These are phyloP conservation scores for Cosmorhoe ocellata DNA, from an alignment of 2,888 invertebrate species.

Conservation along the genomic window DNA sequence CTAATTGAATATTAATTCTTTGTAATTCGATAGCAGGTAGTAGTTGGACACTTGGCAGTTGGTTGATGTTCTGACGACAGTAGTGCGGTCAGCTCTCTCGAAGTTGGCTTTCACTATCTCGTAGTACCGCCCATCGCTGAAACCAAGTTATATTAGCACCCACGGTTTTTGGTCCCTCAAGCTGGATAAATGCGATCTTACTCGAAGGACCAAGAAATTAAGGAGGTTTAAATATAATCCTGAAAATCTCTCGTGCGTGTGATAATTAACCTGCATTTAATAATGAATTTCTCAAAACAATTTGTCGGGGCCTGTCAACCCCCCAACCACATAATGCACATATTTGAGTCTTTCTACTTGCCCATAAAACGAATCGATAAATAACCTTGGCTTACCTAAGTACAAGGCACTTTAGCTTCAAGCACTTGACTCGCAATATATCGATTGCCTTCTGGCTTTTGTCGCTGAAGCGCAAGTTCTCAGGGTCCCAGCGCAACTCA, in stretches of 20 bases:
- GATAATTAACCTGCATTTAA: too few relatives aligned
- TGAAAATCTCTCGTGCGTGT: too few relatives aligned
- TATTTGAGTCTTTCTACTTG: too few relatives aligned
- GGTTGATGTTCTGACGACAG: slow-evolving; percentile 98
- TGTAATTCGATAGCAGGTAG: slow-evolving; percentile 95
- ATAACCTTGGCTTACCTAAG: slow-evolving; percentile 85
- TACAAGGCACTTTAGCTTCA: slow-evolving; percentile 95
- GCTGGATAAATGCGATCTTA: background rate
- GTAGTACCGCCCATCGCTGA: slow-evolving; percentile 98
- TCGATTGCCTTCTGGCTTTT: slow-evolving; percentile 99
- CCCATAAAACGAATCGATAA: background rate
- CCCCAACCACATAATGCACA: too few relatives aligned
- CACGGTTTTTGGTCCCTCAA: slow-evolving; percentile 4
- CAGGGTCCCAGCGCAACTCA: slow-evolving; percentile 98
- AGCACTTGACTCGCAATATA: slow-evolving; percentile 96
- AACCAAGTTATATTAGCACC: slow-evolving; percentile 31
- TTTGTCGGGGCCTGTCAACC: too few relatives aligned
- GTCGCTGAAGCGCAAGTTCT: slow-evolving; percentile 98
- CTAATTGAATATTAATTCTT: slow-evolving; percentile 97
- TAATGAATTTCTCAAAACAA: too few relatives aligned
- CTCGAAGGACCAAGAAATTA: background rate
- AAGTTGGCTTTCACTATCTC: slow-evolving; percentile 99
- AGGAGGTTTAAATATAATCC: too few relatives aligned
- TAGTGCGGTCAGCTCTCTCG: slow-evolving; percentile 97
- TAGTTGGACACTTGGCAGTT: slow-evolving; percentile 97